Evolutionary conservation across 2,888 invertebrate genomes (phyloP).

Genomic region (Patella pellucida): DNA sequence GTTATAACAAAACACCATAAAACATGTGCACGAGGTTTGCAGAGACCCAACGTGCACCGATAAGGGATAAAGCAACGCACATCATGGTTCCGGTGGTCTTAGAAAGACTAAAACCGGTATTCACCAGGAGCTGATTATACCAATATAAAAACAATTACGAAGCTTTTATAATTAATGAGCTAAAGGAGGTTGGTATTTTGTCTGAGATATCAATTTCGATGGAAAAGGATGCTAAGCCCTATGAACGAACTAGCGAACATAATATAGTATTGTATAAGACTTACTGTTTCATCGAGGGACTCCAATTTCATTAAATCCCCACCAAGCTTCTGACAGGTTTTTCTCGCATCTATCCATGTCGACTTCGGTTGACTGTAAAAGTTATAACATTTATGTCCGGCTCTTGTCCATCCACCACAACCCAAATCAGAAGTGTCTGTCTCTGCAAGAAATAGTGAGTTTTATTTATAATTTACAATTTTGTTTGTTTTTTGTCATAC

Average conservation of each 20-base stretch:
- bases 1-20: too few species aligned
- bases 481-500: not conserved
- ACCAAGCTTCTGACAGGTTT: conserved; percentile 31
- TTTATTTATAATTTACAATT: not conserved
- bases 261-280: conserved; percentile 11
- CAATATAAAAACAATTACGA: too few species aligned
- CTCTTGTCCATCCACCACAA: conserved; percentile 49
- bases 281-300: conserved; percentile 43
- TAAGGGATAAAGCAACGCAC: too few species aligned
- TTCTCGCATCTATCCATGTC: conserved; percentile 40
- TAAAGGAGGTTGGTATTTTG: too few species aligned
- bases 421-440: conserved; percentile 38
- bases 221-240: too few species aligned
- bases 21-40: too few species aligned
- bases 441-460: conserved; percentile 24
- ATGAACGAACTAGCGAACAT: not conserved
- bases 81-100: not conserved
- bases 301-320: conserved; percentile 45
- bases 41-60: too few species aligned
- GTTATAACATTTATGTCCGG: conserved; percentile 45
- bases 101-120: not conserved
- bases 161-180: too few species aligned
- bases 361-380: conserved; percentile 36
- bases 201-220: too few species aligned
- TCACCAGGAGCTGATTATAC: too few species aligned